phyloP scores from a whole-genome alignment of 2,797 vertebrate species.

The Salmo trutta region DNA sequence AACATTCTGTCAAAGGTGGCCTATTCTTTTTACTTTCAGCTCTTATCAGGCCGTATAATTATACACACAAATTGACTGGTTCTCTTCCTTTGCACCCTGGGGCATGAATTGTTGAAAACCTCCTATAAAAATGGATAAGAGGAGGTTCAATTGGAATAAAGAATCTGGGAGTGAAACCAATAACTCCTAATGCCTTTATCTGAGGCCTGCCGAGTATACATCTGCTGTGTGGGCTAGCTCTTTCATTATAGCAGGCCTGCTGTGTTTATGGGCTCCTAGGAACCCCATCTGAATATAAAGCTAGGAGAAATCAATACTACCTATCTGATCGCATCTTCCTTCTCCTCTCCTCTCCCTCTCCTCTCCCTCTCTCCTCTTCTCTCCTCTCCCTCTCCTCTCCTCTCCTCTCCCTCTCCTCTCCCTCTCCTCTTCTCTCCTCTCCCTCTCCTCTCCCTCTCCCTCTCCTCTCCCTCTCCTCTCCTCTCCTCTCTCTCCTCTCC shows the following conservation, averaged over 20 bases:
- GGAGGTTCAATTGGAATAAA: slow-evolving; percentile 9
- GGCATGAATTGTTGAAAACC: background rate
- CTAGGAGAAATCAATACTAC: slow-evolving; percentile 11
- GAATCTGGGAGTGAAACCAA: slow-evolving; percentile 2
- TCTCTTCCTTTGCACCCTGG: background rate
- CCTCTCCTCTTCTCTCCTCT: too few relatives aligned
- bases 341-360: background rate
- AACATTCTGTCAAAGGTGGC: background rate
- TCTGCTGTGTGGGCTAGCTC: background rate
- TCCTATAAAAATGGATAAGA: background rate
- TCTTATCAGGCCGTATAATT: background rate
- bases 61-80: background rate
- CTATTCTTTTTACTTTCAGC: background rate
- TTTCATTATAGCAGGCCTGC: slow-evolving; percentile 9
- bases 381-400: too few relatives aligned
- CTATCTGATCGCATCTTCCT: background rate
- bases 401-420: too few relatives aligned
- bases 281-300: slow-evolving; percentile 13
- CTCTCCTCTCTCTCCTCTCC: too few relatives aligned
- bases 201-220: background rate
- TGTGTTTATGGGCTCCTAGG: background rate
- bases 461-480: too few relatives aligned
- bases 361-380: background rate
- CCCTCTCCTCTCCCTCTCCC: too few relatives aligned
- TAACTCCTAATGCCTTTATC: slow-evolving; percentile 16